These are phyloP conservation scores for Willowsia nigromaculata DNA, from an alignment of 2,888 invertebrate genomes.

Conservation along the genomic window DNA sequence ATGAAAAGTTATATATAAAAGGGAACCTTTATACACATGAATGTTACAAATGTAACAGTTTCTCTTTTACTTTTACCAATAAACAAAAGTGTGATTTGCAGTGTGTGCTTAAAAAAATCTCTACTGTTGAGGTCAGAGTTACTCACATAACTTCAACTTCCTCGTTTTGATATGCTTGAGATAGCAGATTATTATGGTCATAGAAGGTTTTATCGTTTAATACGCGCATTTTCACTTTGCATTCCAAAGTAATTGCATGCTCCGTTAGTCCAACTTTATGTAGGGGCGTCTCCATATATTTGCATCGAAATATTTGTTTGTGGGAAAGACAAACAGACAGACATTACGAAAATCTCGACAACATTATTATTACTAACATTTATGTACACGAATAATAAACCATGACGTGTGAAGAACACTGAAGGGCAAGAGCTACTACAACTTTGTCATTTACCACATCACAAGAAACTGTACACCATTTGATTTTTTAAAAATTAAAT, in stretches of 20 bases:
- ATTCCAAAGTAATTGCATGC: conserved; percentile 1
- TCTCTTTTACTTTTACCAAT: neutral
- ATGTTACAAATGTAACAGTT: neutral
- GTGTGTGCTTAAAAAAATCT: neutral
- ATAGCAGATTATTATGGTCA: neutral
- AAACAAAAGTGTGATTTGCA: neutral
- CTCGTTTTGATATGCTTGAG: neutral
- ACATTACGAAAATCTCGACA: too few relatives aligned
- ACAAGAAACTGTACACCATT: too few relatives aligned
- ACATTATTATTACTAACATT: too few relatives aligned
- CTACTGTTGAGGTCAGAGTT: neutral
- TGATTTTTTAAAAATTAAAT: too few relatives aligned
- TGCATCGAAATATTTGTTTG: too few relatives aligned
- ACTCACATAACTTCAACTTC: neutral
- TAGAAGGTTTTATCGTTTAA: conserved; percentile 1
- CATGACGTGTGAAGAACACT: too few relatives aligned
- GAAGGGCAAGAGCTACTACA: too few relatives aligned
- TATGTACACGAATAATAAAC: too few relatives aligned
- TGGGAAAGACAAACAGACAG: too few relatives aligned
- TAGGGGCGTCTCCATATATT: too few relatives aligned
- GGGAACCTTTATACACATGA: too few relatives aligned
- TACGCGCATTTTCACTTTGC: neutral
- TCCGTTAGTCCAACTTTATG: neutral
- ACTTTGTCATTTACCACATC: too few relatives aligned
- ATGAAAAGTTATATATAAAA: neutral